Conservation (phyloP, 2,888 invertebrate genomes). For the Linnaemya tessellans region DNA sequence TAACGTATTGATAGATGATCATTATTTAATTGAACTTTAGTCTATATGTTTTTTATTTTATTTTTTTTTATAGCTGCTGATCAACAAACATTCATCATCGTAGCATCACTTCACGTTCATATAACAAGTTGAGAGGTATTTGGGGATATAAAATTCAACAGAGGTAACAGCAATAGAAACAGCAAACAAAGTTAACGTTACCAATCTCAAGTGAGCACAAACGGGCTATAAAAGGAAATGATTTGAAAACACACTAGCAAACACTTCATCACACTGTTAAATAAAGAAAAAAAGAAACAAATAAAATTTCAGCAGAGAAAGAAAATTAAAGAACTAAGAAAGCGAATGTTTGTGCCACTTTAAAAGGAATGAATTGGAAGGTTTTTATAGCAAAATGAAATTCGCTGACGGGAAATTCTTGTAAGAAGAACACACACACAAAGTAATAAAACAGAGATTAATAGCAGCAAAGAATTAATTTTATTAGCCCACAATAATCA, state of each 20-base stretch:
- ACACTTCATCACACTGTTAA: conserved; percentile 17
- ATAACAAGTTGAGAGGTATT: conserved; percentile 23
- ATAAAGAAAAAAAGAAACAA: conserved; percentile 9
- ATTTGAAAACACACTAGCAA: conserved; percentile 16
- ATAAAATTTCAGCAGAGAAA: background rate
- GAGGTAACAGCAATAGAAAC: background rate
- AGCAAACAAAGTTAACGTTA: conserved; percentile 55
- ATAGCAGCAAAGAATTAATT: background rate
- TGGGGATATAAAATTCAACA: conserved; percentile 26
- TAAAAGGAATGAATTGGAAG: conserved; percentile 4
- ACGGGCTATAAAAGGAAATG: conserved; percentile 11
- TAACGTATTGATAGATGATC: no score
- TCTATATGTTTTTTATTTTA: background rate
- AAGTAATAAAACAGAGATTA: background rate
- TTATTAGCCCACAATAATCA: conserved; percentile 12
- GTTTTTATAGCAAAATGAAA: conserved; percentile 17
- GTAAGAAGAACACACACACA: background rate
- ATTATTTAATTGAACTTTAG: no score
- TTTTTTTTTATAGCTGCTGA: conserved; percentile 30
- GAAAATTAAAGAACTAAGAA: background rate
- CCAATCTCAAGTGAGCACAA: conserved; percentile 25
- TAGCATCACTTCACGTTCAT: conserved; percentile 16
- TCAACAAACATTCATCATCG: background rate
- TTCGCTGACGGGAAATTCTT: conserved; percentile 16
- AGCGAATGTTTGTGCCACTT: background rate